Conservation (phyloP, 1,140 invertebrate species). For the Sycobia sp. region DNA sequence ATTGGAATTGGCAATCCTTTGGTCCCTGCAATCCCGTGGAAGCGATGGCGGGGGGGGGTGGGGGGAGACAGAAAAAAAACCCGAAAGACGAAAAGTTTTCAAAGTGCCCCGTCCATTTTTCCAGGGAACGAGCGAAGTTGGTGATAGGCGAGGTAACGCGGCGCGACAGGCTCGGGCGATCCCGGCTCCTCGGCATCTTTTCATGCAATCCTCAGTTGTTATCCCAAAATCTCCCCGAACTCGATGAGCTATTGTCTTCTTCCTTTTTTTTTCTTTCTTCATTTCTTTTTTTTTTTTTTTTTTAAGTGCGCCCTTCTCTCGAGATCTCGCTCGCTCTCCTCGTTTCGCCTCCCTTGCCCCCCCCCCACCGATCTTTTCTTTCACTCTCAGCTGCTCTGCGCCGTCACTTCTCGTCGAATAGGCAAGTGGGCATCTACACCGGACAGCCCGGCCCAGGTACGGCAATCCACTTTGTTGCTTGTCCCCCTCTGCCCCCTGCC, state of each 20-base stretch:
- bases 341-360: slow-evolving; percentile 14
- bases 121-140: slow-evolving; percentile 27
- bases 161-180: slow-evolving; percentile 49
- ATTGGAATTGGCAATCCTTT: too few relatives aligned
- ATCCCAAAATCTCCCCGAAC: slow-evolving; percentile 47
- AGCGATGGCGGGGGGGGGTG: too few relatives aligned
- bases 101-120: slow-evolving; percentile 47
- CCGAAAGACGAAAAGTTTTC: slow-evolving; percentile 44
- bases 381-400: background rate
- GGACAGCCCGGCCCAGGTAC: background rate
- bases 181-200: slow-evolving; percentile 50
- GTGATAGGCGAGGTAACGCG: slow-evolving; percentile 53
- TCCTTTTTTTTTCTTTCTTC: too few relatives aligned
- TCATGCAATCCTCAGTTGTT: slow-evolving; percentile 53
- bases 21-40: too few relatives aligned
- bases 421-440: background rate
- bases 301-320: slow-evolving; percentile 8
- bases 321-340: background rate
- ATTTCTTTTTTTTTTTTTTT: too few relatives aligned
- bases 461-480: slow-evolving; percentile 37
- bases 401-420: background rate
- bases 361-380: slow-evolving; percentile 10
- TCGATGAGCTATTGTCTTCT: slow-evolving; percentile 44
- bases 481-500: too few relatives aligned
- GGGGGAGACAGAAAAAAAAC: background rate